Conservation (phyloP, 64 coral and sea anemone species). For the Montipora efflorescens region DNA sequence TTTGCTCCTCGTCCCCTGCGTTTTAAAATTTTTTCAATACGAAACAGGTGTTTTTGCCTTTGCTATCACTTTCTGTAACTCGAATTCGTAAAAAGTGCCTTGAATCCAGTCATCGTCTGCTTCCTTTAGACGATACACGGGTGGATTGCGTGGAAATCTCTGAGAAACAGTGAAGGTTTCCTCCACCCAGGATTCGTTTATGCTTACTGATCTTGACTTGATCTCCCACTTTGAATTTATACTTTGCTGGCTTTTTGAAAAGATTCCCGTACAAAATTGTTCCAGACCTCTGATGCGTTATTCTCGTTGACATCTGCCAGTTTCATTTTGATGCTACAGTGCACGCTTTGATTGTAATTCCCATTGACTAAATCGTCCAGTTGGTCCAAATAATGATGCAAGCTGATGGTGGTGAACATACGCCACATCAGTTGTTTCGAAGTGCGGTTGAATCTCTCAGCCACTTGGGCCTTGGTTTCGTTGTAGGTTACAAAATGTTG, state of each 20-base stretch:
- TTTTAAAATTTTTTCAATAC: slow-evolving; percentile 29
- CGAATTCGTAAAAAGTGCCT: slow-evolving; percentile 44
- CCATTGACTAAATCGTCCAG: slow-evolving; percentile 15
- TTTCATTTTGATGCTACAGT: too few relatives aligned
- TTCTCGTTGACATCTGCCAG: too few relatives aligned
- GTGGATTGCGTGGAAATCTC: not conserved
- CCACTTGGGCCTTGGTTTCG: slow-evolving; percentile 34
- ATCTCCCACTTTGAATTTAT: too few relatives aligned
- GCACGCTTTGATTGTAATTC: slow-evolving; percentile 27
- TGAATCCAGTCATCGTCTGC: slow-evolving; percentile 3
- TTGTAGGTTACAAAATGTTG: slow-evolving; percentile 52
- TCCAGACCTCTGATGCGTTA: too few relatives aligned
- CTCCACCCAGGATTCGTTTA: not conserved
- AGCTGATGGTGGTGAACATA: slow-evolving; percentile 23
- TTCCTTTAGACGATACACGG: slow-evolving; percentile 23
- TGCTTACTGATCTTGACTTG: too few relatives aligned
- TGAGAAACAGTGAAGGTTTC: slow-evolving; percentile 46
- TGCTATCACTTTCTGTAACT: not conserved
- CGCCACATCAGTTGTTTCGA: slow-evolving; percentile 33
- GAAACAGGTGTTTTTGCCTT: not conserved
- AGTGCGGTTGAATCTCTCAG: slow-evolving; percentile 26
- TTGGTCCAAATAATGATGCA: not conserved
- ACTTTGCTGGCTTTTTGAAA: too few relatives aligned
- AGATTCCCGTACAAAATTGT: too few relatives aligned
- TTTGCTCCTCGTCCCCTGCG: not conserved